Evolutionary conservation across 2,888 invertebrate genomes (phyloP).

Genomic region (Leucophora obtusa): DNA sequence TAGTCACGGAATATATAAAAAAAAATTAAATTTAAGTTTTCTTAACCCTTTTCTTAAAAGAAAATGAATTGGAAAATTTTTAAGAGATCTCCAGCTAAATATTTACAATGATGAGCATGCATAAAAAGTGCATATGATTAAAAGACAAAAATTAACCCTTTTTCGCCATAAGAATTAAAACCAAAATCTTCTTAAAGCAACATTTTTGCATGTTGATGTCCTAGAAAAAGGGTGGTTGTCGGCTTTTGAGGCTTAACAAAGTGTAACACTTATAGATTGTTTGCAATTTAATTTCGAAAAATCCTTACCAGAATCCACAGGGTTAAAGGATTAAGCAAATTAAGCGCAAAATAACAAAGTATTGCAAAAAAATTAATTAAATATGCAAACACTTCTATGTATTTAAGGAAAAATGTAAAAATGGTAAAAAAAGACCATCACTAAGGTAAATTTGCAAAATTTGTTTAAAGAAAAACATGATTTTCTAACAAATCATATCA

Average conservation of each 20-base stretch:
- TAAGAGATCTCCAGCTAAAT: not conserved
- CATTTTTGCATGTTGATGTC: not conserved
- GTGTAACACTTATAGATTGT: constrained; percentile 57
- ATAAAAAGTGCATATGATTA: constrained; percentile 58
- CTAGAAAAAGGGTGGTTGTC: constrained; percentile 10
- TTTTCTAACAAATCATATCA: too few species aligned
- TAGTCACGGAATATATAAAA: constrained; percentile 40
- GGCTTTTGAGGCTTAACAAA: constrained; percentile 28
- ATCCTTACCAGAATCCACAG: too few species aligned
- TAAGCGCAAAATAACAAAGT: constrained; percentile 56
- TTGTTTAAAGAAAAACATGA: too few species aligned
- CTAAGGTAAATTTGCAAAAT: not conserved
- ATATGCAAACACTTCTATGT: constrained; percentile 43
- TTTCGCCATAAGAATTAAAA: constrained; percentile 3
- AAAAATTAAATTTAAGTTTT: not conserved
- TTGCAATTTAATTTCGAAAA: constrained; percentile 44
- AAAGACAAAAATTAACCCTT: constrained; percentile 3
- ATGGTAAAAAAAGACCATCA: not conserved
- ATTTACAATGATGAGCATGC: constrained; percentile 42
- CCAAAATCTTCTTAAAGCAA: constrained; percentile 19
- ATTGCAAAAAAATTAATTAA: constrained; percentile 47
- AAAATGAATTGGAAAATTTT: constrained; percentile 9
- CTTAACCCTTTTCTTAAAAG: constrained; percentile 7
- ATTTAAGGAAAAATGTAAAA: not conserved
- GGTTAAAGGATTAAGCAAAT: constrained; percentile 57